A percentile compares a stretch with the other conserved stretches of the same genome.
Conservation (phyloP, 2,797 vertebrate species). For the Chiloscyllium punctatum region DNA sequence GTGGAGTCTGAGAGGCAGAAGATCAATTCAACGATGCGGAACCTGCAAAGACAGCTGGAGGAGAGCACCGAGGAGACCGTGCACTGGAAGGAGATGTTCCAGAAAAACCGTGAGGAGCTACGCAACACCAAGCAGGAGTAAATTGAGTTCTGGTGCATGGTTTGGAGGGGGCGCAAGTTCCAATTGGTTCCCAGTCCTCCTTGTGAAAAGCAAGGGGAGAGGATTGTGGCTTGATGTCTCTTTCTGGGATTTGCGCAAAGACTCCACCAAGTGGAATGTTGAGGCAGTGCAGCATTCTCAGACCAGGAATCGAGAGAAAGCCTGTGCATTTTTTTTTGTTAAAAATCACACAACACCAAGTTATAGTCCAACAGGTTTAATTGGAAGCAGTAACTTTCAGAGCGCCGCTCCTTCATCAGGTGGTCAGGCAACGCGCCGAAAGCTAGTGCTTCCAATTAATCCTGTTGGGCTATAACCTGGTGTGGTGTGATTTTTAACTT, state of each 20-base stretch:
- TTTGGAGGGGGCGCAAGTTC: background rate
- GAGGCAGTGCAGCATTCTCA: background rate
- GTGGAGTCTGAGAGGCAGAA: conserved; percentile 80
- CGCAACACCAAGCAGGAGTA: conserved; percentile 79
- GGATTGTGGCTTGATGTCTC: background rate
- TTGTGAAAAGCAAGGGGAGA: background rate
- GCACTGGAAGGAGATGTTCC: conserved; percentile 90
- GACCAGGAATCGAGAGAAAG: background rate
- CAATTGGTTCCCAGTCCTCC: background rate
- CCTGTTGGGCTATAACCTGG: too few species aligned
- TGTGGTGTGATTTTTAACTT: too few species aligned
- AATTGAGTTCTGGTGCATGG: conserved; percentile 40
- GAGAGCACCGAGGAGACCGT: conserved; percentile 78
- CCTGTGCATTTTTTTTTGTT: too few species aligned
- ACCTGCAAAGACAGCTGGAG: conserved; percentile 78
- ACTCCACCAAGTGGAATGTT: background rate
- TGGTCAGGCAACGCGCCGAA: too few species aligned
- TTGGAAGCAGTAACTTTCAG: too few species aligned
- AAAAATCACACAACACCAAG: too few species aligned
- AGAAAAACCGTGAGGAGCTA: conserved; percentile 78
- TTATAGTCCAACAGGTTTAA: too few species aligned
- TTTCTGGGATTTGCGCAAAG: background rate
- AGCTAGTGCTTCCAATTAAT: too few species aligned
- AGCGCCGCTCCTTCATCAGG: too few species aligned
- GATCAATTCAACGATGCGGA: conserved; percentile 67